Percentiles rank a stretch among this genome's conserved stretches.
These are phyloP conservation scores for Carterocephalus palaemon DNA, from an alignment of 2,888 invertebrate species.

Conservation along the genomic window DNA sequence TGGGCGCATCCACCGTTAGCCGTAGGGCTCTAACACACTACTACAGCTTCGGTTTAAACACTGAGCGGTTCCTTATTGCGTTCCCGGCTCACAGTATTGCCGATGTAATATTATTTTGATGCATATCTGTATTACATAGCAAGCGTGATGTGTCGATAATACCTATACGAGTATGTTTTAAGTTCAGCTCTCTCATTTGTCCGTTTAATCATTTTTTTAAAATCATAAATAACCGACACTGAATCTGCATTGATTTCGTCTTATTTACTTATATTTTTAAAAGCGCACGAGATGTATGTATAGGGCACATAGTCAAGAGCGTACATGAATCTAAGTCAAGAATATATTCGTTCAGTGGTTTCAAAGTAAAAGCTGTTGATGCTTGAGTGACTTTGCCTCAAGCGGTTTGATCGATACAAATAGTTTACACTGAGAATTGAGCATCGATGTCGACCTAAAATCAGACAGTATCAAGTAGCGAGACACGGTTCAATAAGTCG, in stretches of 20 bases:
- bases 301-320: too few species aligned
- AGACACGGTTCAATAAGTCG: slow-evolving; percentile 42
- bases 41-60: slow-evolving; percentile 29
- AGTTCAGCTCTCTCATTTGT: too few species aligned
- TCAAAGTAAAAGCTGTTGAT: slow-evolving; percentile 1
- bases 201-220: too few species aligned
- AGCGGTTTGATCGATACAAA: slow-evolving; percentile 69
- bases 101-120: slow-evolving; percentile 8
- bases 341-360: too few species aligned
- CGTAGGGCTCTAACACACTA: slow-evolving; percentile 36
- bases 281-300: too few species aligned
- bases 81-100: slow-evolving; percentile 6
- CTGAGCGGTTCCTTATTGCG: slow-evolving; percentile 7
- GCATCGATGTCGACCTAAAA: slow-evolving; percentile 59
- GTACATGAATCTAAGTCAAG: too few species aligned
- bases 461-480: slow-evolving; percentile 56
- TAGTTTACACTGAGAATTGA: slow-evolving; percentile 53
- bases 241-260: too few species aligned
- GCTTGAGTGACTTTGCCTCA: slow-evolving; percentile 46
- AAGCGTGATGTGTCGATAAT: too few species aligned
- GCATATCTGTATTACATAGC: background rate
- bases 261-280: too few species aligned
- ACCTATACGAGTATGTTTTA: too few species aligned
- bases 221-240: too few species aligned
- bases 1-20: slow-evolving; percentile 71